phyloP scores from a whole-genome alignment of 2,888 invertebrate species.

The Quadriops clusia region DNA sequence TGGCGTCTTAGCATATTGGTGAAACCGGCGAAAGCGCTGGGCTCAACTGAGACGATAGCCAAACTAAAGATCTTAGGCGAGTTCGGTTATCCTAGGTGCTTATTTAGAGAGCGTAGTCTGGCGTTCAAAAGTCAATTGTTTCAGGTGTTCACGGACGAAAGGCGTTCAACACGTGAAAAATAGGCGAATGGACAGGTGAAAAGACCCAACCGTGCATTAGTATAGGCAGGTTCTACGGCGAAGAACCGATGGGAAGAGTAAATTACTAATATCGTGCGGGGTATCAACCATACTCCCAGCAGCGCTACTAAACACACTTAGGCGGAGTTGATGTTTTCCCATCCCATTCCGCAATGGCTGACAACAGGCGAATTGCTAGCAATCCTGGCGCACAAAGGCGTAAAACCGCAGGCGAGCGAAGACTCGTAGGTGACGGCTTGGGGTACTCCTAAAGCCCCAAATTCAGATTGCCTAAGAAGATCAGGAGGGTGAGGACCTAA shows the following conservation, averaged over 20 bases:
- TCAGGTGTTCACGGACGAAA: slow-evolving; percentile 13
- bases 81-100: slow-evolving; percentile 14
- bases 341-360: slow-evolving; percentile 12
- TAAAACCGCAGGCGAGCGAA: no score
- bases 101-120: slow-evolving; percentile 16
- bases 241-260: slow-evolving; percentile 23
- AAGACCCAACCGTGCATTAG: slow-evolving; percentile 21
- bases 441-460: no score
- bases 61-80: no score
- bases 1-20: no score
- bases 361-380: slow-evolving; percentile 8
- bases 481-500: no score
- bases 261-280: slow-evolving; percentile 22
- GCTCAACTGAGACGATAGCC: no score
- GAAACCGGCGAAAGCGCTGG: no score
- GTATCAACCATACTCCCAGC: slow-evolving; percentile 21
- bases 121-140: slow-evolving; percentile 15
- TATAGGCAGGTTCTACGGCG: slow-evolving; percentile 20
- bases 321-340: slow-evolving; percentile 20
- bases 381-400: slow-evolving; percentile 9
- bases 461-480: no score
- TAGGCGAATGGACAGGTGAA: slow-evolving; percentile 25
- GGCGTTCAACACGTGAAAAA: slow-evolving; percentile 12
- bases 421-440: no score
- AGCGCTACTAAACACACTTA: slow-evolving; percentile 20